Evolutionary conservation across 2,888 invertebrate species (phyloP), one percentile per base, ranked within the genome.

Genomic region (Rotaria sp.): DNA sequence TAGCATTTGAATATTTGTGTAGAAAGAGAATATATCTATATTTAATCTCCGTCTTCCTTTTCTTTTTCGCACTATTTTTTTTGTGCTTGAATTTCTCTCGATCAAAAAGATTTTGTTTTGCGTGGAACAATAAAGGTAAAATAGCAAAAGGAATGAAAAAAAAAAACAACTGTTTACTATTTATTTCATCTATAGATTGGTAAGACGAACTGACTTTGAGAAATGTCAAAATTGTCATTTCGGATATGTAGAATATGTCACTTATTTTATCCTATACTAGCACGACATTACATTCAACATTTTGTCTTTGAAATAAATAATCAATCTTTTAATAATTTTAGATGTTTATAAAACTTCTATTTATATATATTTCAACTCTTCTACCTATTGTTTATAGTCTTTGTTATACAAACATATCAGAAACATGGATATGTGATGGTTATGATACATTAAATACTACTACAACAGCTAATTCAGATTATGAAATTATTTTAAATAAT

Each of bases 101-200:
- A 67, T 35, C 35, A 67, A 67, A 67, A 96, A 92, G 96, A 94
- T 89, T 91, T 92, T 87, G 90, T 91, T 52, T 90, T 91, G 13
- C 89, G 55, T 90, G 89, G 67, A 88, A 89, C 85, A 90, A 91
- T 90, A 91, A 91, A 41, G 88, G 94, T 13, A 94, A 94, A 90
- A 35, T n/a, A n/a, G 7, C 15, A 67, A 35, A 30, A 2, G 30
- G 30, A 59, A 55, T 8, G 1, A 24, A 24, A 55, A 55, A 5
- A 48, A 11, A 8, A 1, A 48, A 48, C 3, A 48, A 48, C 2
- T 48, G 15, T 7, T 11, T 48, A 8, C 10, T 48, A 1, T 48
- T 48, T 45, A 45, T 48, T 48, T 11, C n/a, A n/a, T n/a, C n/a
- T n/a, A n/a, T n/a, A n/a, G n/a, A n/a, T n/a, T n/a, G n/a, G n/a